A percentile compares a stretch with the other conserved stretches of the same genome.
Conservation (phyloP, 1,140 invertebrate genomes). For the Heliconius nattereri region DNA sequence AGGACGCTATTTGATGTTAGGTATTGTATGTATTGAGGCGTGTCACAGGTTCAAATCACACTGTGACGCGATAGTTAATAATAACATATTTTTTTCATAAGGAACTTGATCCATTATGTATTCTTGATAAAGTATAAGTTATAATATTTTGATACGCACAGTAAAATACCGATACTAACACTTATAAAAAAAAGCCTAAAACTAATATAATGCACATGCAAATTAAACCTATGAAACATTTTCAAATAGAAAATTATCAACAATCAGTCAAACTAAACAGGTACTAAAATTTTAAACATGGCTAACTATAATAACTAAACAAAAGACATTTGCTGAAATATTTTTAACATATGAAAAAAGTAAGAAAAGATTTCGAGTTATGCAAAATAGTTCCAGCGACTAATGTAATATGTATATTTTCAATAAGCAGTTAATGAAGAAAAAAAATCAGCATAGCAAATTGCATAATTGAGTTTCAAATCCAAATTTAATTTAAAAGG, state of each 20-base stretch:
- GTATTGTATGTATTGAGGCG: background rate
- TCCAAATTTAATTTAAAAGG: no score
- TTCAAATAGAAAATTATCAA: slow-evolving; percentile 6
- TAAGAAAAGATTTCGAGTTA: background rate
- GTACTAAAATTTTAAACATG: slow-evolving; percentile 3
- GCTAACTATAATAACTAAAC: background rate
- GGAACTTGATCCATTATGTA: slow-evolving; percentile 6
- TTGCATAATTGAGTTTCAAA: no score
- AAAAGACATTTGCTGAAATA: background rate
- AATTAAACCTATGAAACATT: background rate
- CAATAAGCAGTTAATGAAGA: no score
- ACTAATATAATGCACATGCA: slow-evolving; percentile 4
- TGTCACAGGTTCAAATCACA: background rate
- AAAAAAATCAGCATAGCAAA: no score
- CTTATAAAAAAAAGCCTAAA: background rate
- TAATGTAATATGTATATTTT: background rate
- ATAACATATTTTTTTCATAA: background rate
- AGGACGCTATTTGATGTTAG: background rate
- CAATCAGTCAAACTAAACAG: slow-evolving; percentile 9
- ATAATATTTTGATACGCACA: slow-evolving; percentile 7
- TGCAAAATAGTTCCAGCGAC: background rate
- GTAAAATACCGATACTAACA: background rate
- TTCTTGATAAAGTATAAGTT: background rate
- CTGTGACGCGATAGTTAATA: background rate
- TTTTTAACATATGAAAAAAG: background rate